Conservation (phyloP, 2,113 vertebrate genomes). For the Aegypius monachus region DNA sequence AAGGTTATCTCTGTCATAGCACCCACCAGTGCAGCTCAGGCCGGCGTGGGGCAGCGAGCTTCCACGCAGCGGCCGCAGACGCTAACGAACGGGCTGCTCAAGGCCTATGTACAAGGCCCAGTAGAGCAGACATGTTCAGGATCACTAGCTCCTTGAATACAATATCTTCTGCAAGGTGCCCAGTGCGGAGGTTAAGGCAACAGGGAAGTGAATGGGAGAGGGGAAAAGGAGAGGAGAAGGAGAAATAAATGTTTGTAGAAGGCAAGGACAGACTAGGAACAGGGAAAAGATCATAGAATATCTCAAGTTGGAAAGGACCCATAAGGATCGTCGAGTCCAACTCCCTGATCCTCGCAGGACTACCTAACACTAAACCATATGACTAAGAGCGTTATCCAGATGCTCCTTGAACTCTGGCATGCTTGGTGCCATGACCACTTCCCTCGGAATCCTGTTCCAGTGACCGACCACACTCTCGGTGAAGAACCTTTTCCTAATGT, state of each 20-base stretch:
- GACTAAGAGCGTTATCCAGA: neutral
- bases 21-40: neutral
- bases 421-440: neutral
- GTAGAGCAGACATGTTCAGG: neutral
- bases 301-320: neutral
- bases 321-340: neutral
- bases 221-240: neutral
- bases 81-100: fast-evolving
- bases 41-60: neutral
- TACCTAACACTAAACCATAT: neutral
- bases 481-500: neutral
- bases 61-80: fast-evolving
- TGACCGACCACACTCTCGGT: neutral
- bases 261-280: neutral
- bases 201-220: neutral
- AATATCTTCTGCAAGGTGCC: neutral
- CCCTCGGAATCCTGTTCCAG: neutral
- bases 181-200: neutral
- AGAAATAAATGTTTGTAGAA: neutral
- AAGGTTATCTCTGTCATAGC: neutral
- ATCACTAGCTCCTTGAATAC: neutral
- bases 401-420: neutral
- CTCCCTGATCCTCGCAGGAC: neutral
- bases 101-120: neutral
- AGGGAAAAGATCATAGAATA: neutral